Percentiles rank a stretch among this genome's conserved stretches.
phyloP scores from a whole-genome alignment of 1,140 invertebrate species.

The Drosophila mayri region DNA sequence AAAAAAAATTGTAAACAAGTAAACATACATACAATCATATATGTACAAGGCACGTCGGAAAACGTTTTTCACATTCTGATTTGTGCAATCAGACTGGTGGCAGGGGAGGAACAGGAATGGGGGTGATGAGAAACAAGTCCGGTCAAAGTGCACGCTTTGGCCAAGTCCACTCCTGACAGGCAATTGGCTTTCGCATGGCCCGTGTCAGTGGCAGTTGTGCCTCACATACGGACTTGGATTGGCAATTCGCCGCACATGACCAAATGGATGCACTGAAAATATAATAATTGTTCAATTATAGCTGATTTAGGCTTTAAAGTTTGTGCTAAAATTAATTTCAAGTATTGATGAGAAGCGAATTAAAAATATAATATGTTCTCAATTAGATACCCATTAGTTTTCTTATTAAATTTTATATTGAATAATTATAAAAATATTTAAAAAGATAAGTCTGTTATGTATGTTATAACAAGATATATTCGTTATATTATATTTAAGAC shows the following conservation, averaged over 20 bases:
- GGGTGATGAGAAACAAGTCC: background rate
- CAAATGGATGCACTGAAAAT: constrained; percentile 1
- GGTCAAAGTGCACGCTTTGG: constrained; percentile 34
- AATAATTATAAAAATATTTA: too few species aligned
- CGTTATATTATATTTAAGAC: too few species aligned
- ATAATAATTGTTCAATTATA: background rate
- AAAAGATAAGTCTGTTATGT: too few species aligned
- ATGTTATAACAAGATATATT: too few species aligned
- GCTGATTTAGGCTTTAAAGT: background rate
- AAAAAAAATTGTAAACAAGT: constrained; percentile 28
- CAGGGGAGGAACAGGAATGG: background rate
- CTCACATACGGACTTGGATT: constrained; percentile 1
- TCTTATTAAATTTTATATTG: background rate
- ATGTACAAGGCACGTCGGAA: constrained; percentile 19
- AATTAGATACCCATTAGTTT: background rate
- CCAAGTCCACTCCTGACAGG: constrained; percentile 38
- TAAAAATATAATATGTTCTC: too few species aligned
- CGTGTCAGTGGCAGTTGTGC: constrained; percentile 12
- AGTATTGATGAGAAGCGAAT: background rate
- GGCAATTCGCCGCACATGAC: background rate
- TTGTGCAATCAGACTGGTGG: constrained; percentile 26
- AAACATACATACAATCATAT: background rate
- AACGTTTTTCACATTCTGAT: constrained; percentile 49
- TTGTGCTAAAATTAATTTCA: background rate
- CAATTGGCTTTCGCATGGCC: constrained; percentile 46